Percentiles rank a stretch among this genome's conserved stretches.
Evolutionary conservation across 2,888 invertebrate genomes (phyloP).

Genomic region (Cephus rjabovi): DNA sequence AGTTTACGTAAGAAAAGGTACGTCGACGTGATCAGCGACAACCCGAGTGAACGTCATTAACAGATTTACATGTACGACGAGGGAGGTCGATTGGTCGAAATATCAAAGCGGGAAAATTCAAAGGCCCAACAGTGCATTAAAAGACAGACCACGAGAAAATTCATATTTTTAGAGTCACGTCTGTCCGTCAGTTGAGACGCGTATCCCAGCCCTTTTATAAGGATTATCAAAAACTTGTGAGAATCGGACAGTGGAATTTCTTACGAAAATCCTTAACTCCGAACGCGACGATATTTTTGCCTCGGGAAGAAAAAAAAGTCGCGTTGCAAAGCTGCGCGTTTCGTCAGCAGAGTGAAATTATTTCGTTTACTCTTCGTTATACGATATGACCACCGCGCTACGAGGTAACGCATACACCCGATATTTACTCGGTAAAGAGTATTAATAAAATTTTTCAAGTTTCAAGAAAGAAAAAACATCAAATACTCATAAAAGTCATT

Average conservation of each 20-base stretch:
- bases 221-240: too few species aligned
- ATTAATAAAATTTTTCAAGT: not conserved
- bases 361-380: not conserved
- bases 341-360: not conserved
- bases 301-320: not conserved
- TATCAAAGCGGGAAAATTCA: not conserved
- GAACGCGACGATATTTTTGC: not conserved
- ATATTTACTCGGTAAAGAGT: not conserved
- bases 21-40: slow-evolving; percentile 10
- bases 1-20: slow-evolving; percentile 54
- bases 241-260: not conserved
- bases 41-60: too few species aligned
- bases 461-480: not conserved
- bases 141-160: not conserved
- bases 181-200: too few species aligned
- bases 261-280: not conserved
- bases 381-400: not conserved
- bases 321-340: not conserved
- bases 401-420: not conserved
- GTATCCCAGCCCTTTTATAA: too few species aligned
- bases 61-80: not conserved
- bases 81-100: too few species aligned
- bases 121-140: not conserved
- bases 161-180: too few species aligned
- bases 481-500: not conserved